A percentile compares a stretch with the other conserved stretches of the same genome.
Evolutionary conservation across 2,113 vertebrate species (phyloP).

Genomic region (Salvelinus alpinus): DNA sequence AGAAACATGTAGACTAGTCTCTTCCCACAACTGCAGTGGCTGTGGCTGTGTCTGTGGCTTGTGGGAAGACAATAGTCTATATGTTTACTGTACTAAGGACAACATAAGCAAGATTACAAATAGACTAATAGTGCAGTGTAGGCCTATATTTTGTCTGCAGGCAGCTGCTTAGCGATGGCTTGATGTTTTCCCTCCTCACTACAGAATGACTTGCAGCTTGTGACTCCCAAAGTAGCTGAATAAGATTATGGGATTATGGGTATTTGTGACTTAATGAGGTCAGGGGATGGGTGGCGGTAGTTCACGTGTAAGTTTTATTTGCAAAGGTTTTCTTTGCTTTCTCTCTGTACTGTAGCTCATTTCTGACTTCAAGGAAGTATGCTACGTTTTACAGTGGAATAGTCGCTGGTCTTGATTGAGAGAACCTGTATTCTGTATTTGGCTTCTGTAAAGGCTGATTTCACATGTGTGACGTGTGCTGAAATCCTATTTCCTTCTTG

Average conservation of each 20-base stretch:
- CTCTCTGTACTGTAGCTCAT: neutral
- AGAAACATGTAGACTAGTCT: too few relatives aligned
- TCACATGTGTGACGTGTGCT: neutral
- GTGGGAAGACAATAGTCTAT: too few relatives aligned
- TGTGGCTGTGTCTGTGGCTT: too few relatives aligned
- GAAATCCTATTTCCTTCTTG: neutral
- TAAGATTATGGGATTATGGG: conserved; percentile 63
- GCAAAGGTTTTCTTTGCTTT: neutral
- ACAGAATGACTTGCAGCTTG: conserved; percentile 34
- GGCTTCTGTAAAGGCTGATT: neutral
- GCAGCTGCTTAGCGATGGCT: too few relatives aligned
- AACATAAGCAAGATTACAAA: too few relatives aligned
- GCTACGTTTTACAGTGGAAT: neutral
- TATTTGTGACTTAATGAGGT: conserved; percentile 42
- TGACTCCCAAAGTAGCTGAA: conserved; percentile 50
- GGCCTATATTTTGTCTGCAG: too few relatives aligned
- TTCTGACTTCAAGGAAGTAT: neutral
- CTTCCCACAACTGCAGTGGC: too few relatives aligned
- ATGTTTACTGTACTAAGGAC: too few relatives aligned
- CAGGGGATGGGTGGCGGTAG: neutral
- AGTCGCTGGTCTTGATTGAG: neutral
- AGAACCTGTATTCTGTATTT: neutral
- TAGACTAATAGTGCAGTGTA: too few relatives aligned
- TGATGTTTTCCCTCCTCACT: neutral
- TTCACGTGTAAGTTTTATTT: conserved; percentile 1